These are phyloP conservation scores for Nestor notabilis DNA, from an alignment of 2,113 vertebrate species.

Conservation along the genomic window DNA sequence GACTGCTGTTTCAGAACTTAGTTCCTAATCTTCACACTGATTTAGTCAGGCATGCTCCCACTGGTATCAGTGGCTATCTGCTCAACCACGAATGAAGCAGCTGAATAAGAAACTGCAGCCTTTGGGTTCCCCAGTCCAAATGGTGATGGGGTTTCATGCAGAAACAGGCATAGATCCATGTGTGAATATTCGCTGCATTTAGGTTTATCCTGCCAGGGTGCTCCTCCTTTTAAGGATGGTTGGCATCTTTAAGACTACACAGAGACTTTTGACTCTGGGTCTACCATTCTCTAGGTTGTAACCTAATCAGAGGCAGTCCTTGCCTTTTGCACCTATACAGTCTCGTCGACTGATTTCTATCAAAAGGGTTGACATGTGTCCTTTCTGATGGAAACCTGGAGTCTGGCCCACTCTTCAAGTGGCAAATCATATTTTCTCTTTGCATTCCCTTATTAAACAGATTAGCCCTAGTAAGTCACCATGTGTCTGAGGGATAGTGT, in stretches of 20 bases:
- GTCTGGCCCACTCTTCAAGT: background rate
- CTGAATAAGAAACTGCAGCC: background rate
- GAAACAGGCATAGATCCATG: background rate
- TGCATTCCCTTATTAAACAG: background rate
- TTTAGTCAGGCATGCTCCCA: background rate
- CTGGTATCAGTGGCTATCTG: background rate
- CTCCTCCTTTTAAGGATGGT: background rate
- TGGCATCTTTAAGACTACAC: background rate
- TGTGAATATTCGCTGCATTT: background rate
- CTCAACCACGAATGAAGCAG: background rate
- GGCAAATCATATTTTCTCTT: background rate
- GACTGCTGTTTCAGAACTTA: background rate
- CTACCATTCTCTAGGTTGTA: background rate
- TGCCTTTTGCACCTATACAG: background rate
- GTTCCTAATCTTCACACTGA: background rate
- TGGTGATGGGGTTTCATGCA: background rate
- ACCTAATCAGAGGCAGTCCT: background rate
- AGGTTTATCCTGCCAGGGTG: background rate
- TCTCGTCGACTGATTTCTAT: background rate
- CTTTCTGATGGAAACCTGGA: background rate
- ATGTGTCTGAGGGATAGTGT: background rate
- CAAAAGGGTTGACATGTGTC: background rate
- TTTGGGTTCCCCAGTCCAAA: background rate
- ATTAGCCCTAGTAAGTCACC: background rate
- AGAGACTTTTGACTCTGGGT: background rate